Conservation (phyloP, 2,113 vertebrate species). For the Chaenocephalus aceratus region DNA sequence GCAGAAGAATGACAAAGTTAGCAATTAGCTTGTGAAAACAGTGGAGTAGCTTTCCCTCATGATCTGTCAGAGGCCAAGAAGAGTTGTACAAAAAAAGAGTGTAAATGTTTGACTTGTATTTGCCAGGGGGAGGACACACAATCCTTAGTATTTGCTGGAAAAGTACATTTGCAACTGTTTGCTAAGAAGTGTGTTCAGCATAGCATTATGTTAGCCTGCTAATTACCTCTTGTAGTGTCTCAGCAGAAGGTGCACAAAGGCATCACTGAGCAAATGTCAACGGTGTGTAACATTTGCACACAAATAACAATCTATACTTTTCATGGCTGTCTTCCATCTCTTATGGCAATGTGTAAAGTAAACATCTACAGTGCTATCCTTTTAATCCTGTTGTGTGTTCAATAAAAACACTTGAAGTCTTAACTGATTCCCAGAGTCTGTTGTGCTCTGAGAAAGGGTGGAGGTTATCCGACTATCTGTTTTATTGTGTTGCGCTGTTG, state of each 20-base stretch:
- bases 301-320: not conserved
- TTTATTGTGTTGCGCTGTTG: too few species aligned
- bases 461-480: too few species aligned
- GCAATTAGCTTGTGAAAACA: too few species aligned
- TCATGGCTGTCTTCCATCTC: not conserved
- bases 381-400: not conserved
- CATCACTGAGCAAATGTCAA: not conserved
- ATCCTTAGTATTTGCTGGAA: too few species aligned
- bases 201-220: not conserved
- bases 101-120: too few species aligned
- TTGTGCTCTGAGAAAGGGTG: not conserved
- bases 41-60: too few species aligned
- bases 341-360: not conserved
- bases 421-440: not conserved
- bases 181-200: not conserved
- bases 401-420: not conserved
- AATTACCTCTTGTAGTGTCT: not conserved
- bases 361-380: constrained; percentile 1
- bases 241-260: not conserved
- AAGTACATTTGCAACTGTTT: too few species aligned
- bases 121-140: too few species aligned
- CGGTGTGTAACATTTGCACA: not conserved
- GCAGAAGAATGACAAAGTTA: too few species aligned
- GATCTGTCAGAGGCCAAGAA: too few species aligned
- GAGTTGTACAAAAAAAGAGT: too few species aligned